Evolutionary conservation across 2,113 vertebrate genomes (phyloP), one percentile per base, ranked within the genome.

Genomic region (Platichthys flesus): DNA sequence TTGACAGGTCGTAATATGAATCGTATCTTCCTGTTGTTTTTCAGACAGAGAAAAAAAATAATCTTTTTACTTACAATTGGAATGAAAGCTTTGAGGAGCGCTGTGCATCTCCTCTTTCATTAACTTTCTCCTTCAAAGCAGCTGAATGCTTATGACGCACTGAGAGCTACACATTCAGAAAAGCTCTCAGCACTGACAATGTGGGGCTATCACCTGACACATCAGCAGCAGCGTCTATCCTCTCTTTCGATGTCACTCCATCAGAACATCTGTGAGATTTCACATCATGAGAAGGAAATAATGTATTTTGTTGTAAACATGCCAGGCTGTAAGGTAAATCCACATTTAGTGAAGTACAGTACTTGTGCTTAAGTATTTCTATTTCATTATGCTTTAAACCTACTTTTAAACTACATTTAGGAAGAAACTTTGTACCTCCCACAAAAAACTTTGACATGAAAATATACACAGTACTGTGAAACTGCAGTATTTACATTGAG

Each of bases 51-150:
- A 54, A 15, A 14, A 40, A 59, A 68, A 13, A 74, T 16, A 16
- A 10, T 2, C 0, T 52, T 73, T 74, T 52, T 47, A 49, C 16
- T 20, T 52, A 14, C 7, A 5, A 61, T 28, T 74, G 28, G 21
- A 79, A 67, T 66, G 21, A 83, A 83, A 73, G 70, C 67, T 82
- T 85, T 76, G 61, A 71, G 31, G 78, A 62, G 60, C 5, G 6
- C 12, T 1, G 10, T 24, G 67, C 66, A 24, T 80, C 73, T 47
- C 57, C 73, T 47, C 57, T 83, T 80, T 85, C 64, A 78, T 87
- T 80, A 68, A 26, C 60, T 86, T 64, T 81, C 68, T 75, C 83
- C 85, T 87, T 89, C 78, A 88, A 83, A 90, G 85, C 45, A 61
- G 16, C 66, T 56, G 21, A 74, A 68, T 78, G 64, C 58, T 72